phyloP scores from a whole-genome alignment of 2,113 vertebrate species.

The Euleptes europaea region DNA sequence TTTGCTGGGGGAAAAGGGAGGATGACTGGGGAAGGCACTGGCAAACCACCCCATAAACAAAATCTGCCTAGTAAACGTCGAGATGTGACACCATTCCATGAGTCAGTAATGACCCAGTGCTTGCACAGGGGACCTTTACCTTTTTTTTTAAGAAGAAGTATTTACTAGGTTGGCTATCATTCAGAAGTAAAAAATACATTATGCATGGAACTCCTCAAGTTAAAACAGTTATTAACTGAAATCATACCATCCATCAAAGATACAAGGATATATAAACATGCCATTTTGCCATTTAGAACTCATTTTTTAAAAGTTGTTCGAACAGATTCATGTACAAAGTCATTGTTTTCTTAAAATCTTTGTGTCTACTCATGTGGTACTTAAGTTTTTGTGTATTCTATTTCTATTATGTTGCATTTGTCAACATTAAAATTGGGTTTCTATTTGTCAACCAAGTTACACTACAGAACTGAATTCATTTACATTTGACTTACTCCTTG shows the following conservation, averaged over 20 bases:
- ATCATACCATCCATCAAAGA: not conserved
- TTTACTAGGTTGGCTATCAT: not conserved
- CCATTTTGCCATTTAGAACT: constrained; percentile 37
- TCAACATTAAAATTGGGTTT: constrained; percentile 54
- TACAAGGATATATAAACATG: not conserved
- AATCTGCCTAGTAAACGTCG: too few relatives aligned
- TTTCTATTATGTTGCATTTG: constrained; percentile 47
- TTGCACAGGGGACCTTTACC: too few relatives aligned
- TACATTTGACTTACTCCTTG: constrained; percentile 52
- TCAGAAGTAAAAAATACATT: not conserved
- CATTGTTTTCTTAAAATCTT: not conserved
- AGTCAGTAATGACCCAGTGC: too few relatives aligned
- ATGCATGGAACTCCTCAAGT: not conserved
- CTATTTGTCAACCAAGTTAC: constrained; percentile 50
- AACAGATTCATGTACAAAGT: constrained; percentile 13
- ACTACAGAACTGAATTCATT: constrained; percentile 55
- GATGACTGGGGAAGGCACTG: too few relatives aligned
- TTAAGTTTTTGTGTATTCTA: constrained; percentile 31
- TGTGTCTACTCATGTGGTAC: constrained; percentile 13
- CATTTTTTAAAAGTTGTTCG: not conserved
- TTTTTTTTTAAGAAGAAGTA: not conserved
- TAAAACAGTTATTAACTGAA: not conserved
- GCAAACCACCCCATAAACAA: too few relatives aligned
- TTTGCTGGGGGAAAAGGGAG: too few relatives aligned
- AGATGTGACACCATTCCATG: too few relatives aligned